Percentiles rank a stretch among this genome's conserved stretches.
phyloP scores from a whole-genome alignment of 2,888 invertebrate species.

The Drosophila formosana region DNA sequence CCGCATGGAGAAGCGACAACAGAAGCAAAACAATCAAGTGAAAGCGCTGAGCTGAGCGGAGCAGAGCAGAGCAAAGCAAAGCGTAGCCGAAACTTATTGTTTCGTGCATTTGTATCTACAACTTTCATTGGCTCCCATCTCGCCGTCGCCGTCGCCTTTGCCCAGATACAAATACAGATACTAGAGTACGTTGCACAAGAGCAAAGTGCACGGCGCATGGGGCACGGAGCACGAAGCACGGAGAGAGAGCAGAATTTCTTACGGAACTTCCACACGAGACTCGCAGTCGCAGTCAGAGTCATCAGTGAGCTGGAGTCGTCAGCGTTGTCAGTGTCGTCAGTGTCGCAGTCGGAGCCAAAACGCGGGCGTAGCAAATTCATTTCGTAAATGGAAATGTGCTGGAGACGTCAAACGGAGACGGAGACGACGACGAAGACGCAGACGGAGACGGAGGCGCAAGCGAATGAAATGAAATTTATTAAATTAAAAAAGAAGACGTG shows the following conservation, averaged over 20 bases:
- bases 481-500: slow-evolving; percentile 72
- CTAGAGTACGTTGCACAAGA: slow-evolving; percentile 57
- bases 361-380: slow-evolving; percentile 63
- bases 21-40: slow-evolving; percentile 71
- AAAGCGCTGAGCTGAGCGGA: slow-evolving; percentile 63
- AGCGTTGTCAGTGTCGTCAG: slow-evolving; percentile 46
- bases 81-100: slow-evolving; percentile 52
- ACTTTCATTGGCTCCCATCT: slow-evolving; percentile 67
- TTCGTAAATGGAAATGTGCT: slow-evolving; percentile 70
- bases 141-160: neutral
- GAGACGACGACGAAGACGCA: slow-evolving; percentile 13
- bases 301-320: slow-evolving; percentile 47
- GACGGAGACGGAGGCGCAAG: slow-evolving; percentile 43
- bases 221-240: slow-evolving; percentile 32
- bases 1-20: slow-evolving; percentile 50
- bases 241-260: slow-evolving; percentile 58
- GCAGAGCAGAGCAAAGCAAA: slow-evolving; percentile 56
- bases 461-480: slow-evolving; percentile 75
- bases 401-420: slow-evolving; percentile 30
- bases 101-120: slow-evolving; percentile 52
- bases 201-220: slow-evolving; percentile 76
- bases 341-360: slow-evolving; percentile 47
- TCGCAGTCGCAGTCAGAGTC: slow-evolving; percentile 45
- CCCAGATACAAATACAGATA: slow-evolving; percentile 30
- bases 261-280: slow-evolving; percentile 56